These are phyloP conservation scores for Bombus vancouverensis DNA, from an alignment of 1,140 invertebrate species.

Conservation along the genomic window DNA sequence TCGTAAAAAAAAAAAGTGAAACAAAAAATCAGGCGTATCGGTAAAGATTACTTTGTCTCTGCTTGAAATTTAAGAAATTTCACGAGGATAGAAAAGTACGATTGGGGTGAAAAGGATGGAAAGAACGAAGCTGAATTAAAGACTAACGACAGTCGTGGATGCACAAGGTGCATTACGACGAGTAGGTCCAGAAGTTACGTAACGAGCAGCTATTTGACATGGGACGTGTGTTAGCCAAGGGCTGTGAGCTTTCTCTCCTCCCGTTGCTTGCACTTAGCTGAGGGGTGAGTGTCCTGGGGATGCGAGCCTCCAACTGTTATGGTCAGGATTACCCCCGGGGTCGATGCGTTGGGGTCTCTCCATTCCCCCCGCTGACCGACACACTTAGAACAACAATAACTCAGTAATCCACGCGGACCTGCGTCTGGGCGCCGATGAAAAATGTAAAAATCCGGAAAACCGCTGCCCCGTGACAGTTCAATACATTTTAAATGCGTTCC, in stretches of 20 bases:
- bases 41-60: too few species aligned
- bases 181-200: slow-evolving; percentile 15
- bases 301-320: slow-evolving; percentile 50
- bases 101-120: not conserved
- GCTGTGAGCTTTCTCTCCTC: not conserved
- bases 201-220: slow-evolving; percentile 50
- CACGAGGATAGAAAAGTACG: not conserved
- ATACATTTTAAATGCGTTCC: slow-evolving; percentile 83
- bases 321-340: slow-evolving; percentile 60
- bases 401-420: slow-evolving; percentile 75
- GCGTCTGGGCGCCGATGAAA: slow-evolving; percentile 75
- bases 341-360: slow-evolving; percentile 43
- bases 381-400: slow-evolving; percentile 79
- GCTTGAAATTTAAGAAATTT: not conserved
- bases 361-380: slow-evolving; percentile 73
- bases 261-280: not conserved
- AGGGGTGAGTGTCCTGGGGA: not conserved
- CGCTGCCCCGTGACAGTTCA: slow-evolving; percentile 80
- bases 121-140: not conserved
- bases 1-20: too few species aligned
- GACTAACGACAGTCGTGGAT: slow-evolving; percentile 17
- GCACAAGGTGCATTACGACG: slow-evolving; percentile 7
- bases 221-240: not conserved
- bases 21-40: too few species aligned
- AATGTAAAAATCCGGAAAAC: slow-evolving; percentile 81